Percentiles rank a stretch among this genome's conserved stretches.
Evolutionary conservation across 2,113 vertebrate genomes (phyloP).

Genomic region (Strigops habroptila): DNA sequence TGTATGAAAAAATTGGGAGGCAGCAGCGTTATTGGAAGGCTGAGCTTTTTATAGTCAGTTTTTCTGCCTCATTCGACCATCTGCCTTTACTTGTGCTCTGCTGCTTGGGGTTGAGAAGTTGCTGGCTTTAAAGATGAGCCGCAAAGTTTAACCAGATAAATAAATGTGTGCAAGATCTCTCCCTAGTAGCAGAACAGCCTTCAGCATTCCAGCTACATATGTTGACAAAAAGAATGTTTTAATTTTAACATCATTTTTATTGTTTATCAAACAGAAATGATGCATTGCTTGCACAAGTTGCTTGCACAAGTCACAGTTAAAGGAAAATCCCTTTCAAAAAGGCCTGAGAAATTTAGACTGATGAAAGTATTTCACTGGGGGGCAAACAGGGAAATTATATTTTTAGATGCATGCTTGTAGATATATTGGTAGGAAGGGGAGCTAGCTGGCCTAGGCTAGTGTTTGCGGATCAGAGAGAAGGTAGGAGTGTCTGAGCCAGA

Average conservation of each 20-base stretch:
- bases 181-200: background rate
- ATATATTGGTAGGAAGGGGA: background rate
- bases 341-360: background rate
- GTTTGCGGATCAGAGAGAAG: background rate
- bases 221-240: constrained; percentile 48
- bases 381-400: background rate
- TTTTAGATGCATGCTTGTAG: background rate
- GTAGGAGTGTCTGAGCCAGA: background rate
- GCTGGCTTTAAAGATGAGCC: constrained; percentile 52
- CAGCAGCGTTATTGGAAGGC: constrained; percentile 33
- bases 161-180: constrained; percentile 46
- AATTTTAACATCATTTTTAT: constrained; percentile 51
- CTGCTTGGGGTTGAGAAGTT: constrained; percentile 57
- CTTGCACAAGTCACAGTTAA: background rate
- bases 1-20: constrained; percentile 37
- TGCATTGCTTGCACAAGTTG: background rate
- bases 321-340: constrained; percentile 27
- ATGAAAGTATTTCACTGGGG: background rate
- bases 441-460: background rate
- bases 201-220: constrained; percentile 37
- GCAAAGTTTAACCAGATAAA: constrained; percentile 56
- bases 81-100: constrained; percentile 60
- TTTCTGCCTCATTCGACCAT: constrained; percentile 47
- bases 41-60: constrained; percentile 57
- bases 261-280: constrained; percentile 49